These are phyloP conservation scores for Neolamprologus devosi DNA, from an alignment of 2,113 vertebrate genomes.

Conservation along the genomic window DNA sequence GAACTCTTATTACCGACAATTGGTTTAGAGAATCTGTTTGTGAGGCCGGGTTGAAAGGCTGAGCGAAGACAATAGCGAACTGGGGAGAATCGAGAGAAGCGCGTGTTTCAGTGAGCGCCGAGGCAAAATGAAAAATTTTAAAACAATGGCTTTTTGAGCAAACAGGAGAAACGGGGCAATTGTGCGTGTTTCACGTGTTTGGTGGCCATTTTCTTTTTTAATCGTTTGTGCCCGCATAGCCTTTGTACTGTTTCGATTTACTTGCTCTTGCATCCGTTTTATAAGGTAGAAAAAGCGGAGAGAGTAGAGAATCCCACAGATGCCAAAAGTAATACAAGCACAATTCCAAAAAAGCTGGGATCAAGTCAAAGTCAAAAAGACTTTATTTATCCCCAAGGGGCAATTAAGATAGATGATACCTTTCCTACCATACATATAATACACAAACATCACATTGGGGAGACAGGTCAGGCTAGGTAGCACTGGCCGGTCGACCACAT, in stretches of 20 bases:
- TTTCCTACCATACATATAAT: not conserved
- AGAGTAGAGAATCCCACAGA: not conserved
- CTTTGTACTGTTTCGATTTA: not conserved
- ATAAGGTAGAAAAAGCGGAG: not conserved
- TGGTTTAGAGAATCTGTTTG: conserved; percentile 28
- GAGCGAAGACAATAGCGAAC: conserved; percentile 4
- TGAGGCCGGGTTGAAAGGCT: conserved; percentile 37
- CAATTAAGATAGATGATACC: not conserved
- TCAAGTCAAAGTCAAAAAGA: not conserved
- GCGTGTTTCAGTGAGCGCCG: not conserved
- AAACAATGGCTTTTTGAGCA: conserved; percentile 5
- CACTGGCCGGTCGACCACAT: not conserved
- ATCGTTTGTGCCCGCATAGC: not conserved
- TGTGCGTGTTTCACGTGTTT: not conserved
- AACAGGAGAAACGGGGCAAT: not conserved
- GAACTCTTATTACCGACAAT: conserved; percentile 80
- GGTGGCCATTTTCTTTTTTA: not conserved
- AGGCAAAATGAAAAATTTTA: not conserved
- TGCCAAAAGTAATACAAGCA: not conserved
- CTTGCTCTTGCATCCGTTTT: not conserved
- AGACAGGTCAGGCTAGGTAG: not conserved
- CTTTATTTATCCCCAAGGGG: not conserved
- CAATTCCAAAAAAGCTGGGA: not conserved
- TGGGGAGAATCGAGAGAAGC: not conserved
- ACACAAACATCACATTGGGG: not conserved